Conservation (phyloP, 30 jellyfish, hydroid and myxozoan genomes). For the Nemopilema nomurai region DNA sequence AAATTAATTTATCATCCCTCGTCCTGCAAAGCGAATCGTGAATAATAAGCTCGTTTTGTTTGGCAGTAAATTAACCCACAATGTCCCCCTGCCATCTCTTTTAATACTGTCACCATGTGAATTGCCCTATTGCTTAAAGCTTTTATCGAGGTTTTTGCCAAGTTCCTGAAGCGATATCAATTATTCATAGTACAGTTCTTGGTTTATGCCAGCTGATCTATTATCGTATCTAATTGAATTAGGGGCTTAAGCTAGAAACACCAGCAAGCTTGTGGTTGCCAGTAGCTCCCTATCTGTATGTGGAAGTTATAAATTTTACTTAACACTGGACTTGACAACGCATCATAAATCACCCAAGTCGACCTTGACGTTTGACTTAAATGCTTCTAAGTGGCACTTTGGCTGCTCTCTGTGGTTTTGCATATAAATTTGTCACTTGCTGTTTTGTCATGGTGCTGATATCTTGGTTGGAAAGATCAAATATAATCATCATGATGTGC, state of each 20-base stretch:
- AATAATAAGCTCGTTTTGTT: too few relatives aligned
- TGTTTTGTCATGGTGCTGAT: background rate
- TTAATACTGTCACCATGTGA: too few relatives aligned
- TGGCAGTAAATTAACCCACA: too few relatives aligned
- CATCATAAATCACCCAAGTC: background rate
- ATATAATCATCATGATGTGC: too few relatives aligned
- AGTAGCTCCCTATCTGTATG: background rate
- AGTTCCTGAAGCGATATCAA: background rate
- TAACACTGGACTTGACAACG: background rate
- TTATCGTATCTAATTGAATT: background rate
- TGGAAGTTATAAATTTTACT: background rate
- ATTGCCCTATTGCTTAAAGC: background rate
- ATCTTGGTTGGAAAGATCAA: too few relatives aligned
- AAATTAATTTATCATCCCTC: too few relatives aligned
- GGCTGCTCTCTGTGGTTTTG: background rate
- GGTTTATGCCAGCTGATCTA: background rate
- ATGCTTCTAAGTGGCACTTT: background rate
- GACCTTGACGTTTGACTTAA: background rate
- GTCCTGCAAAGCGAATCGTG: too few relatives aligned
- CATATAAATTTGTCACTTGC: background rate
- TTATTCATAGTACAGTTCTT: background rate
- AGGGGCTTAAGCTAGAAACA: background rate
- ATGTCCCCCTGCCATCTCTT: too few relatives aligned
- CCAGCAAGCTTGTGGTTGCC: background rate
- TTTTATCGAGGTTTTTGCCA: background rate